Evolutionary conservation across 2,888 invertebrate genomes (phyloP).

Genomic region (Andrena flavipes): DNA sequence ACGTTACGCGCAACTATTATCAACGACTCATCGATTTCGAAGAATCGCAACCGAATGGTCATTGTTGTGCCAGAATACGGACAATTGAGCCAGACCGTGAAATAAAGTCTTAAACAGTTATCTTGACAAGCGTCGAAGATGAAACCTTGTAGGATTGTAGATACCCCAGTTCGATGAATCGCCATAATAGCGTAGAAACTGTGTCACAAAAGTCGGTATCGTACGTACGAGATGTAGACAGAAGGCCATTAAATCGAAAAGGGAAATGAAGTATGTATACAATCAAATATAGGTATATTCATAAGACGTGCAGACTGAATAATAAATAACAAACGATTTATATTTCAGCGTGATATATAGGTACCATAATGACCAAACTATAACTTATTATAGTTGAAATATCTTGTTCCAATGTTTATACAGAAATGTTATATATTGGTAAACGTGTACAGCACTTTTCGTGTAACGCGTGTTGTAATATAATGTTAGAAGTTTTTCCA

Average conservation of each 20-base stretch:
- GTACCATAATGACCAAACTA: too few species aligned
- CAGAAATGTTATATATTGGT: too few species aligned
- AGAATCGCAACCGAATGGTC: background rate
- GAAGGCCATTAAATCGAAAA: slow-evolving; percentile 1
- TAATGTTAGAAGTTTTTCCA: background rate
- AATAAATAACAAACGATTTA: background rate
- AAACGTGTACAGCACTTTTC: too few species aligned
- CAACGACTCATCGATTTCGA: background rate
- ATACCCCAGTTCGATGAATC: slow-evolving; percentile 54
- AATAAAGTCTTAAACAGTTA: slow-evolving; percentile 53
- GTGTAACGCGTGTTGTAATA: too few species aligned
- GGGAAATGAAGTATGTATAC: background rate
- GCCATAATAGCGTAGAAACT: slow-evolving; percentile 44
- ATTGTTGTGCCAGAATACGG: background rate
- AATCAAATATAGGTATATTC: background rate
- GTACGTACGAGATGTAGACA: slow-evolving; percentile 12
- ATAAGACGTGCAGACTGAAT: background rate
- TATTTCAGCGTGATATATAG: background rate
- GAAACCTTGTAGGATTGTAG: slow-evolving; percentile 35
- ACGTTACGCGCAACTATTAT: background rate
- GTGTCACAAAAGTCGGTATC: slow-evolving; percentile 38
- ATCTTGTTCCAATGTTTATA: too few species aligned
- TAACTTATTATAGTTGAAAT: too few species aligned
- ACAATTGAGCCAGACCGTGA: slow-evolving; percentile 39
- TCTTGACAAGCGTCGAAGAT: slow-evolving; percentile 3